Evolutionary conservation across 2,797 vertebrate genomes (phyloP).

Genomic region (Enoplosus armatus): DNA sequence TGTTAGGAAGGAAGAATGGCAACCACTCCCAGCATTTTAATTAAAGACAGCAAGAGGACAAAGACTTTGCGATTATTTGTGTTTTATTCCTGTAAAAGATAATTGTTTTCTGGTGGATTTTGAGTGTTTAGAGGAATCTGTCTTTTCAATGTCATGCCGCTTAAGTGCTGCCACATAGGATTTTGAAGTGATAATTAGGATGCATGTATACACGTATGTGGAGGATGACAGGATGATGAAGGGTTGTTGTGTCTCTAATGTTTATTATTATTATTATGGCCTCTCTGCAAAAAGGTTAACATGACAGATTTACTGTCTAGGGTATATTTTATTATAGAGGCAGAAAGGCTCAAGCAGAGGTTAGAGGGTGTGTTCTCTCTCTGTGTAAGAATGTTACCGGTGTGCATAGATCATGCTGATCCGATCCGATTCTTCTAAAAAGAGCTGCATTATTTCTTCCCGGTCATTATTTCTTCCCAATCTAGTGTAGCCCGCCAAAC

Average conservation of each 20-base stretch:
- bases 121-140: slow-evolving; percentile 21
- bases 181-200: slow-evolving; percentile 45
- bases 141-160: slow-evolving; percentile 15
- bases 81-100: slow-evolving; percentile 32
- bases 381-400: background rate
- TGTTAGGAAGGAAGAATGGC: slow-evolving; percentile 24
- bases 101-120: slow-evolving; percentile 18
- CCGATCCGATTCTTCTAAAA: background rate
- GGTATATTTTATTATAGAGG: background rate
- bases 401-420: background rate
- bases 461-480: background rate
- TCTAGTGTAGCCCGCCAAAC: background rate
- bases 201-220: slow-evolving; percentile 16
- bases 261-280: background rate
- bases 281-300: background rate
- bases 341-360: background rate
- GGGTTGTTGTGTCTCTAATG: slow-evolving; percentile 1
- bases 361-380: background rate
- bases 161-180: background rate
- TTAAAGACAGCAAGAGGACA: slow-evolving; percentile 39
- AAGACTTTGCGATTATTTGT: slow-evolving; percentile 27
- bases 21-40: slow-evolving; percentile 48
- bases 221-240: slow-evolving; percentile 25
- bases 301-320: background rate
- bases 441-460: background rate